Base-by-base conservation (phyloP, 2,888 invertebrate genomes). In the Epinotia nisella region DNA sequence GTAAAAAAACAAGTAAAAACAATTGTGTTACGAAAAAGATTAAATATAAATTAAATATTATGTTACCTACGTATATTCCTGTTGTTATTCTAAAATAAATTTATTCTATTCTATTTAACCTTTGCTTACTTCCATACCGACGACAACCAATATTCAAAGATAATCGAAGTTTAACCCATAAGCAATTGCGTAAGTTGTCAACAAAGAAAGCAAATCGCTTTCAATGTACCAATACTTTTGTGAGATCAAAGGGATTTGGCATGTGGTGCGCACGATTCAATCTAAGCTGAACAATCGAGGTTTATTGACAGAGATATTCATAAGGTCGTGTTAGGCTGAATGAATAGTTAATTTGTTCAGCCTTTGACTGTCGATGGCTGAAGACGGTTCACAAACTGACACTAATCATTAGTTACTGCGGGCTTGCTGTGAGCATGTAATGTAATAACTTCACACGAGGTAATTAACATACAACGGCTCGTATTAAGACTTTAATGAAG, bases 131-230 rank as follows among this genome's bases (percentile, higher is more conserved):
- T 68, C 24, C 49, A 64, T 39, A 49, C 59, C 15, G 17, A 39
- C 39, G 39, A n/a, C 29, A 73, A 49, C 21, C 41, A 41, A 24
- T 58, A 62, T 39, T 49, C 76, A 78, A 71, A 79, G 74, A 76
- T 78, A 78, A 84, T 82, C 81, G 79, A 76, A 77, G 78, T 78
- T 79, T 81, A 83, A 80, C 73, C 80, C 75, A 79, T 82, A 86
- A 72, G 56, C 53, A 67, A 89, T 91, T 90, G 85, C 84, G 87
- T 87, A 90, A 90, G 80, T 87, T 87, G 87, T 88, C 88, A 87
- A 86, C 86, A 83, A 82, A 83, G 81, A 82, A 82, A 82, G 83
- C 83, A 86, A 86, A 84, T 86, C 82, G 81, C 89, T 88, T 90
- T 88, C 84, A 87, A 86, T 83, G 82, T 75, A 79, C 77, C 78